A percentile compares a stretch with the other conserved stretches of the same genome.
phyloP scores from a whole-genome alignment of 2,888 invertebrate species.

The Rambutsinella grinnellia region DNA sequence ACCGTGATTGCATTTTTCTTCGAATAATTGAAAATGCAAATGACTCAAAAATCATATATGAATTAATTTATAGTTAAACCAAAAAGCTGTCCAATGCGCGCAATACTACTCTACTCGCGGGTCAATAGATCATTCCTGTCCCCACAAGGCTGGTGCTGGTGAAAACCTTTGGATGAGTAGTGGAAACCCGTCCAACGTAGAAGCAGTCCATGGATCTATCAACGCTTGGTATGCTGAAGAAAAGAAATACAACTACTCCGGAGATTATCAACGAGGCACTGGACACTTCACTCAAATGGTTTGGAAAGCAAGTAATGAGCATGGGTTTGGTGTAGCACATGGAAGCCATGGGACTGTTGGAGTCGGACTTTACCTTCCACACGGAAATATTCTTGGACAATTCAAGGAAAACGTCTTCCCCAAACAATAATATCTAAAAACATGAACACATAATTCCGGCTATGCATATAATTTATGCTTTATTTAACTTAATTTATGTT shows the following conservation, averaged over 20 bases:
- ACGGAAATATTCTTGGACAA: constrained; percentile 58
- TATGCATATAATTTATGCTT: too few species aligned
- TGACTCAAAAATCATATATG: background rate
- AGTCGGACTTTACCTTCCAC: constrained; percentile 58
- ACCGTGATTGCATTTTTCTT: background rate
- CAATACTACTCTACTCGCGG: constrained; percentile 16
- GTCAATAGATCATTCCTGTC: constrained; percentile 33
- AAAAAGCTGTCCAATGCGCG: constrained; percentile 26
- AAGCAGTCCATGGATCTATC: constrained; percentile 11
- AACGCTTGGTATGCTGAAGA: constrained; percentile 81
- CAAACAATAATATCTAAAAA: too few species aligned
- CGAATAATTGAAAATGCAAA: background rate
- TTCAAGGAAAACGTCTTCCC: constrained; percentile 58
- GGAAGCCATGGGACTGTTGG: constrained; percentile 72
- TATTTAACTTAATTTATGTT: too few species aligned
- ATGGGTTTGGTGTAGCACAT: constrained; percentile 83
- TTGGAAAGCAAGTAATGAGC: constrained; percentile 80
- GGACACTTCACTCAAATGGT: constrained; percentile 90
- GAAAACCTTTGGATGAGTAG: constrained; percentile 26
- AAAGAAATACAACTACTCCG: constrained; percentile 69
- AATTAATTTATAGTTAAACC: constrained; percentile 18
- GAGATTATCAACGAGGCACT: constrained; percentile 57
- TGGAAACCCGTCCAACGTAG: background rate
- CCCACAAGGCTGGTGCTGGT: constrained; percentile 37
- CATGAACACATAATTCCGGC: too few species aligned